Conservation (phyloP, 2,113 vertebrate genomes). For the Sinocyclocheilus rhinocerous region DNA sequence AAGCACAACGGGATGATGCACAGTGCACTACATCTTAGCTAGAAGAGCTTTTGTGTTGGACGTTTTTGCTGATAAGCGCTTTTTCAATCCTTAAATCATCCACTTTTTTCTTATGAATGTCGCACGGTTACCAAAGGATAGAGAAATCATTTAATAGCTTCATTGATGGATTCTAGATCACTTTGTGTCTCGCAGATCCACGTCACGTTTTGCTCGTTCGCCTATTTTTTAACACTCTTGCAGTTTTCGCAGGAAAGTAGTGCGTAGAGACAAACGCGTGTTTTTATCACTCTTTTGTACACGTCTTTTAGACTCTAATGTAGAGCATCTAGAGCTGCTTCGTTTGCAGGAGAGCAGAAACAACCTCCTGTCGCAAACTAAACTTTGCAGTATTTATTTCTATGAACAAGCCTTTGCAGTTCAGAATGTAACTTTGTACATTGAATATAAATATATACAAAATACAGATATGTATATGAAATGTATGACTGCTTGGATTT, state of each 20-base stretch:
- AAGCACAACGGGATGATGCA: neutral
- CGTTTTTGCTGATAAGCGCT: neutral
- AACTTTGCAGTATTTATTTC: constrained; percentile 99
- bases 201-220: constrained; percentile 1
- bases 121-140: constrained; percentile 88
- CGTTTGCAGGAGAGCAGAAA: constrained; percentile 54
- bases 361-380: constrained; percentile 80
- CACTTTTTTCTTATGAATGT: constrained; percentile 80
- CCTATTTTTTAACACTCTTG: constrained; percentile 25
- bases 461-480: constrained; percentile 94
- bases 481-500: constrained; percentile 71
- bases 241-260: constrained; percentile 39
- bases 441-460: constrained; percentile 78
- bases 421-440: constrained; percentile 99
- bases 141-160: constrained; percentile 36
- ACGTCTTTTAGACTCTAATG: constrained; percentile 78
- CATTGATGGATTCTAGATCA: neutral
- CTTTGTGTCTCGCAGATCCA: neutral
- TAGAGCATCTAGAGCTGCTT: constrained; percentile 40
- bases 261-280: constrained; percentile 72
- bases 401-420: constrained; percentile 92
- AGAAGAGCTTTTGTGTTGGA: neutral
- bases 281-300: constrained; percentile 83
- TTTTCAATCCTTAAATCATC: neutral
- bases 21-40: neutral